Conservation (phyloP, 1,140 invertebrate species). For the Tyrophagus putrescentiae region DNA sequence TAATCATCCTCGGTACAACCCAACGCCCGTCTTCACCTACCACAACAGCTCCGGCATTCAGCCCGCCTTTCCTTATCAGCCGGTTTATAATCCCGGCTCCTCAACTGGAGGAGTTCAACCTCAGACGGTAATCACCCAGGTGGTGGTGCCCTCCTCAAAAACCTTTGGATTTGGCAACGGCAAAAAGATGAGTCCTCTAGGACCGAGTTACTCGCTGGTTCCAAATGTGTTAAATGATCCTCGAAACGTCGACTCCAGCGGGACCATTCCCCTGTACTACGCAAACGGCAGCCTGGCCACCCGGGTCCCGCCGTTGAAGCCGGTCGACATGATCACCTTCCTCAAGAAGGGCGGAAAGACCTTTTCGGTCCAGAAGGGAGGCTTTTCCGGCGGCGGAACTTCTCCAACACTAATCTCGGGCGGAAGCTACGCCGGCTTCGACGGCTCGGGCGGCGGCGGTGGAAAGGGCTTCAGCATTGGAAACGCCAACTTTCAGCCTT, state of each 20-base stretch:
- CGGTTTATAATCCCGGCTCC: background rate
- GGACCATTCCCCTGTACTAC: conserved; percentile 8
- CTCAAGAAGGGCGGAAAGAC: conserved; percentile 16
- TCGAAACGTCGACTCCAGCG: conserved; percentile 8
- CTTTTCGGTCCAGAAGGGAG: background rate
- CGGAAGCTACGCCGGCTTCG: too few species aligned
- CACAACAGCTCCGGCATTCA: background rate
- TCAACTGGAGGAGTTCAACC: too few species aligned
- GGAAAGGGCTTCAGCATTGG: too few species aligned
- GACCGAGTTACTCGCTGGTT: background rate
- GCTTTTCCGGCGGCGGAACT: background rate
- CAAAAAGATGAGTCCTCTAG: background rate
- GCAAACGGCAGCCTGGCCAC: conserved; percentile 12
- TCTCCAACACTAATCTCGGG: too few species aligned
- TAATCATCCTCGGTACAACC: background rate
- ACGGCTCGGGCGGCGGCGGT: too few species aligned
- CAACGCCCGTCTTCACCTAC: background rate
- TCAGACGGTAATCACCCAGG: background rate
- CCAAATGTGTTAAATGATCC: conserved; percentile 11
- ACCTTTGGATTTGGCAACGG: background rate
- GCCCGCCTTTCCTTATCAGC: background rate
- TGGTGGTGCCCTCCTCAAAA: background rate
- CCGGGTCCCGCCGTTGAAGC: conserved; percentile 3
- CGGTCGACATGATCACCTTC: conserved; percentile 7
- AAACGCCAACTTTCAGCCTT: too few species aligned